Evolutionary conservation across 1,140 invertebrate species (phyloP).

Genomic region (Aphidius gifuensis): DNA sequence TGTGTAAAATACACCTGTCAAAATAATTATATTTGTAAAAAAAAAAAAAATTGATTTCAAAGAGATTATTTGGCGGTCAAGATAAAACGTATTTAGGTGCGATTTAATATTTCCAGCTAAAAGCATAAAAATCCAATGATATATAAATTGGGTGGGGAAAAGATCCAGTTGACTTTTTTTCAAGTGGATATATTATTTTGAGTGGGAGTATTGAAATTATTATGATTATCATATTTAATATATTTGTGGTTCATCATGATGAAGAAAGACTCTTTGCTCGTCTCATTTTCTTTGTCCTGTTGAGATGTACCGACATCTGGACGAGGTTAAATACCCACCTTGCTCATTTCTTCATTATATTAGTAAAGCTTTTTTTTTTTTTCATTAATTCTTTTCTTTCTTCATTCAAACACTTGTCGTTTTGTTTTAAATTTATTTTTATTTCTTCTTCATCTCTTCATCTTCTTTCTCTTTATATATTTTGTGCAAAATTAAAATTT

Average conservation of each 20-base stretch:
- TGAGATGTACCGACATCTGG: slow-evolving; percentile 7
- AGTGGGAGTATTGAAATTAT: not conserved
- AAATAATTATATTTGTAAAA: too few relatives aligned
- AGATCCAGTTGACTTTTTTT: slow-evolving; percentile 16
- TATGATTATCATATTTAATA: not conserved
- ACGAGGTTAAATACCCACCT: slow-evolving; percentile 7
- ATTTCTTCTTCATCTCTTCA: too few relatives aligned
- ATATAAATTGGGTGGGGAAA: slow-evolving; percentile 27
- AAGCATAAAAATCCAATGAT: slow-evolving; percentile 40
- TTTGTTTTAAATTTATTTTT: too few relatives aligned
- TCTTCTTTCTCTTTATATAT: too few relatives aligned
- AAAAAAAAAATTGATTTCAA: too few relatives aligned
- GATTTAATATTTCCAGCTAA: slow-evolving; percentile 52
- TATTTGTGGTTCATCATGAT: not conserved
- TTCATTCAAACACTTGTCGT: too few relatives aligned
- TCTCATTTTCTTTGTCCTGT: slow-evolving; percentile 10
- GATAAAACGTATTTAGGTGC: slow-evolving; percentile 48
- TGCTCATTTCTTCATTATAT: too few relatives aligned
- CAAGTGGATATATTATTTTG: not conserved
- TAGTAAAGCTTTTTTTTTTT: too few relatives aligned
- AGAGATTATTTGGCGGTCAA: slow-evolving; percentile 45
- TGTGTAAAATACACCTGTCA: too few relatives aligned
- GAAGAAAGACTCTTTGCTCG: slow-evolving; percentile 10
- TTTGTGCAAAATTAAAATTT: too few relatives aligned
- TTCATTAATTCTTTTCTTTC: too few relatives aligned